Evolutionary conservation across 2,888 invertebrate genomes (phyloP), one percentile per base, ranked within the genome.

Genomic region (Mellilla xanthometata): DNA sequence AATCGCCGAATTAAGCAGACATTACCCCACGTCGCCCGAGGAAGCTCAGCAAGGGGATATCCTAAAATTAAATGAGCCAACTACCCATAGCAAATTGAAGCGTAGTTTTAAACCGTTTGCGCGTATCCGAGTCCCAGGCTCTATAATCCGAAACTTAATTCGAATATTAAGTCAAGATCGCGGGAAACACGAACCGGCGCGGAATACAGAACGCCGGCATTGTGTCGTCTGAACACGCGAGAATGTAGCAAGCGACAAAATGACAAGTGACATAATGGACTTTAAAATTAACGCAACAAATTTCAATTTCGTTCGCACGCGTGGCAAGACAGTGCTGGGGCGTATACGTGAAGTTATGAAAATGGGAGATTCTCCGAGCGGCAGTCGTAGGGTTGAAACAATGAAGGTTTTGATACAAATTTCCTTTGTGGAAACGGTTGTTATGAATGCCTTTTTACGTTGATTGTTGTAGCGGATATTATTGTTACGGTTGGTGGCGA

Each of bases 391-490:
- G 53, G 59, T 51, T 19, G 54, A 59, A 65, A 79, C 77, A 78
- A 78, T 76, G 72, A 64, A 58, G 60, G 74, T 74, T 77, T 69
- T 76, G 78, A 74, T 78, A 78, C 72, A 75, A 78, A 79, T 80
- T 78, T 78, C 76, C 76, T 76, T 72, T 72, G 69, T 65, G 60
- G 60, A 68, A 67, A 60, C 59, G 63, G 51, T 64, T 74, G 70
- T 74, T 76, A 66, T 73, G 68, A 57, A 70, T 68, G 64, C 59
- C 55, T 62, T 68, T 62, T 42, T 39, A 42, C 27, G 41, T 36
- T 12, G 33, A 41, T 34, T 42, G 38, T 29, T 28, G 29, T 39
- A 48, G 24, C 39, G 42, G 41, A 48, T 48, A 38, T 47, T 45
- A 35, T 45, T 45, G 45, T 30, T 45, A 31, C 22, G 39, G 19